Evolutionary conservation across 2,113 vertebrate genomes (phyloP).

Genomic region (Jacana jacana): DNA sequence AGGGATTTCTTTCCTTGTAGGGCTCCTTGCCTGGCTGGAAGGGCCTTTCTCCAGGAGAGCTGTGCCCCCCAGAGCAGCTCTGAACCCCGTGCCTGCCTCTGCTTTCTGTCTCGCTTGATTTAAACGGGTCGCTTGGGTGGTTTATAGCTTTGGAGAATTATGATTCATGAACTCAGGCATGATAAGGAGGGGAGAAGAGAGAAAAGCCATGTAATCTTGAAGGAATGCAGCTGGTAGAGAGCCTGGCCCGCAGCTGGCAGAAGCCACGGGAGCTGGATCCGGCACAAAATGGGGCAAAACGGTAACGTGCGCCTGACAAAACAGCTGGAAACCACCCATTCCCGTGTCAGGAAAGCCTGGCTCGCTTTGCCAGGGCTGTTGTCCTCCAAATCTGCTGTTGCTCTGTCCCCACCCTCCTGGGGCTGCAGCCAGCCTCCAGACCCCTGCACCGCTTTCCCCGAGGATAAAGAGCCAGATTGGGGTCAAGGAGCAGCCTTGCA

Average conservation of each 20-base stretch:
- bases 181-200: conserved; percentile 23
- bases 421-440: neutral
- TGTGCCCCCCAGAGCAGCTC: rapidly evolving
- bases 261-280: neutral
- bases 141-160: neutral
- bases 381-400: neutral
- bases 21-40: neutral
- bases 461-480: rapidly evolving
- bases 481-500: neutral
- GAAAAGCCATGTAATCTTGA: neutral
- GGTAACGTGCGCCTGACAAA: neutral
- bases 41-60: neutral
- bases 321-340: neutral
- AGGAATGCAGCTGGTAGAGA: conserved; percentile 1
- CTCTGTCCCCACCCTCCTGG: neutral
- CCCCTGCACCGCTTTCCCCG: rapidly evolving
- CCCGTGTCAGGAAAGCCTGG: neutral
- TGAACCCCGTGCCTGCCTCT: neutral
- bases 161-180: neutral
- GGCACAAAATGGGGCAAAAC: neutral
- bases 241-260: neutral
- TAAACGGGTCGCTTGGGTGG: neutral
- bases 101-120: neutral
- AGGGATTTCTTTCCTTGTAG: neutral
- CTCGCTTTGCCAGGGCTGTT: rapidly evolving